Evolutionary conservation across 92 coral and sea anemone species (phyloP), one percentile per base, ranked within the genome.

Genomic region (Nematostella vectensis): DNA sequence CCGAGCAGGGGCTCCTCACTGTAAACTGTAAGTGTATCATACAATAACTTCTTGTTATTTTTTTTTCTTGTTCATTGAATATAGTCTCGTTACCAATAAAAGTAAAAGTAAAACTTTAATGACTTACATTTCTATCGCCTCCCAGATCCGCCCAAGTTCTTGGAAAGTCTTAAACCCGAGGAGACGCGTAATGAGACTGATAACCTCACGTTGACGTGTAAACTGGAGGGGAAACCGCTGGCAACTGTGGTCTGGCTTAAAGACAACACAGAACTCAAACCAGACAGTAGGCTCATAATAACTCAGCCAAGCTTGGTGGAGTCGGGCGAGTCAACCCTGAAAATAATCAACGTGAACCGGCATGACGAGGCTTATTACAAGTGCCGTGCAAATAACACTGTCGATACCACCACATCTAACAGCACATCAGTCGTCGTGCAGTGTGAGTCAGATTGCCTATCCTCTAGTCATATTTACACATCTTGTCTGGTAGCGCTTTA

Each of bases 141-240:
- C 0, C 31, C 51, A 65, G 71, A 54, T 65, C 61, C 62, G 11
- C 31, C 71, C 10, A 26, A 15, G 16, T 40, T 65, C 43, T 42
- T 53, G 0, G n/a, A n/a, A n/a, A n/a, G n/a, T n/a, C n/a, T n/a
- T n/a, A n/a, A n/a, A n/a, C n/a, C n/a, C 9, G 54, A 65, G 25
- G 62, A 12, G 3, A 65, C 71, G n/a, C 2, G 11, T 20, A 37
- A 54, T 24, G 71, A 65, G 21, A 45, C 28, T 1, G 44, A 67
- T 30, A 51, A 37, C 37, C 74, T 67, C 3, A 51, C 50, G 25
- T 55, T 75, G 9, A 28, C 10, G 28, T 75, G 81, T 24, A 23
- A 18, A 6, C 30, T 73, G 18, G 40, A 30, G 11, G 81, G 73
- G 15, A 69, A 65, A 31, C 81, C 74, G 37, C 23, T 44, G 4